Evolutionary conservation across 1,140 invertebrate genomes (phyloP).

Genomic region (Trachelipus rathkii): DNA sequence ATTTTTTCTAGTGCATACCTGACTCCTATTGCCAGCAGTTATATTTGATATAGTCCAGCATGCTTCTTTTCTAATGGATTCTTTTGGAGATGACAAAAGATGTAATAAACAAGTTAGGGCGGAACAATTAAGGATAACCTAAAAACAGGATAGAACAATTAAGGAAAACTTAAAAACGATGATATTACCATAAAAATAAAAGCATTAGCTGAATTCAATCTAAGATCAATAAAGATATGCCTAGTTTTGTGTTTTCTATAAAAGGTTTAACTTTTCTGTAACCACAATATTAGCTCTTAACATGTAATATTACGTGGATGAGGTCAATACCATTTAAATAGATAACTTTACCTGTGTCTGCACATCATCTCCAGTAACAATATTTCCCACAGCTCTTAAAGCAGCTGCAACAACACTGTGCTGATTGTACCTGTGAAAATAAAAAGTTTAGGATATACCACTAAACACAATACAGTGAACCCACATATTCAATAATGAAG

Average conservation of each 20-base stretch:
- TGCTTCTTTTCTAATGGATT: constrained; percentile 89
- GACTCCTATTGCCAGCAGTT: constrained; percentile 88
- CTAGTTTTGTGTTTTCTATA: too few relatives aligned
- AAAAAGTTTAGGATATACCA: constrained; percentile 13
- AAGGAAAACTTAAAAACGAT: too few relatives aligned
- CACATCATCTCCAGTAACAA: constrained; percentile 94
- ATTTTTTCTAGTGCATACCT: constrained; percentile 51
- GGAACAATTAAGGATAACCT: constrained; percentile 80
- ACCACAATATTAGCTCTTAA: too few relatives aligned
- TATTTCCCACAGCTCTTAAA: constrained; percentile 91
- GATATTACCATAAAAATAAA: too few relatives aligned
- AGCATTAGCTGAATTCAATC: too few relatives aligned
- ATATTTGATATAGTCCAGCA: constrained; percentile 99
- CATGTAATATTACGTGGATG: too few relatives aligned
- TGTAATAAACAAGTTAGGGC: constrained; percentile 80
- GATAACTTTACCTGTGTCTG: constrained; percentile 70
- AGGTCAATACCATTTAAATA: too few relatives aligned
- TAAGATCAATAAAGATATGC: too few relatives aligned
- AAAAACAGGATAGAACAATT: background rate
- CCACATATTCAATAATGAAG: background rate
- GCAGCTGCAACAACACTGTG: constrained; percentile 92
- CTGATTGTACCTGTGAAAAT: constrained; percentile 68
- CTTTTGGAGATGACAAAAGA: constrained; percentile 72
- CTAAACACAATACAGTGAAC: background rate
- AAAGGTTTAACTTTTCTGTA: too few relatives aligned